Evolutionary conservation across 2,888 invertebrate genomes (phyloP).

Genomic region (Sarcophaga carnaria): DNA sequence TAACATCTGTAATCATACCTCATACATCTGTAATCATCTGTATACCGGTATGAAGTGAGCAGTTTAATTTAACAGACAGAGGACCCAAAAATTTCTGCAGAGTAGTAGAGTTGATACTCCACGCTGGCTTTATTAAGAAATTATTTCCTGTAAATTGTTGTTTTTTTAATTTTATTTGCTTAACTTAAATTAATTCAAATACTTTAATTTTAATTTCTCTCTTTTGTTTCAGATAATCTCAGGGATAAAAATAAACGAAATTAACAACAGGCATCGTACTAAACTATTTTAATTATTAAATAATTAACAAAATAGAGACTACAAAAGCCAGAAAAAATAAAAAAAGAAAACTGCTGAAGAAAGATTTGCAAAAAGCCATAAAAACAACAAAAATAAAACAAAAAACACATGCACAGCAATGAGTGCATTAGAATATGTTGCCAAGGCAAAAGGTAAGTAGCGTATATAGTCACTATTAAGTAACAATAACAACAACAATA

Average conservation of each 20-base stretch:
- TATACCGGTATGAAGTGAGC: too few species aligned
- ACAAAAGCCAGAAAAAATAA: slow-evolving; percentile 8
- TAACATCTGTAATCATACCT: too few species aligned
- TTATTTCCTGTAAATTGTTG: too few species aligned
- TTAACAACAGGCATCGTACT: neutral
- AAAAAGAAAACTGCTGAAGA: neutral
- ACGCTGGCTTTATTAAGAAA: too few species aligned
- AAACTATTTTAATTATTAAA: slow-evolving; percentile 38
- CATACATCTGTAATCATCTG: too few species aligned
- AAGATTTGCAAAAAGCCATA: slow-evolving; percentile 61
- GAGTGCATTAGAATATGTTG: slow-evolving; percentile 72
- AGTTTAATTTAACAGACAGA: too few species aligned
- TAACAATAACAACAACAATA: neutral
- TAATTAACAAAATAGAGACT: slow-evolving; percentile 36
- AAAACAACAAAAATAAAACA: slow-evolving; percentile 53
- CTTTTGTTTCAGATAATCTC: slow-evolving; percentile 39
- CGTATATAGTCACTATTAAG: neutral
- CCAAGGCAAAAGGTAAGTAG: slow-evolving; percentile 74
- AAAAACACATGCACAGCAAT: slow-evolving; percentile 74
- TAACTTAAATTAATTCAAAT: neutral
- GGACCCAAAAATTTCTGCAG: too few species aligned
- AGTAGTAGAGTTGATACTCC: too few species aligned
- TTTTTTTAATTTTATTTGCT: too few species aligned
- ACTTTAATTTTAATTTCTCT: slow-evolving; percentile 11
- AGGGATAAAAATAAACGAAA: neutral